Evolutionary conservation across 2,888 invertebrate genomes (phyloP).

Genomic region (Cerceris ruficornis): DNA sequence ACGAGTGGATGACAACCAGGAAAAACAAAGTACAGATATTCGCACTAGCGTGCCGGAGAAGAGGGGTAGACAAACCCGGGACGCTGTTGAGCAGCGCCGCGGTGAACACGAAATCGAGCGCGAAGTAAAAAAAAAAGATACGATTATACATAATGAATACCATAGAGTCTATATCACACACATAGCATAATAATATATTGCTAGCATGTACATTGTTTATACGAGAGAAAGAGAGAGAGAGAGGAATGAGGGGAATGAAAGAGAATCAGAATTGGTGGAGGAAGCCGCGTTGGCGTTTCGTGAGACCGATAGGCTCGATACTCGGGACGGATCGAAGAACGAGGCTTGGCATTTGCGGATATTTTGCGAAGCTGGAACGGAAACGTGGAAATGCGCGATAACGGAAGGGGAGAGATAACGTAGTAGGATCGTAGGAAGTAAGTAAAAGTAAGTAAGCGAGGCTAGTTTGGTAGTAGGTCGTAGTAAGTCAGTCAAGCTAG

Average conservation of each 20-base stretch:
- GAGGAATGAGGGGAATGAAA: slow-evolving; percentile 24
- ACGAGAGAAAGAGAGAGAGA: slow-evolving; percentile 62
- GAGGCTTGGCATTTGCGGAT: slow-evolving; percentile 49
- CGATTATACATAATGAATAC: slow-evolving; percentile 78
- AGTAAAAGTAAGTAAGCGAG: slow-evolving; percentile 69
- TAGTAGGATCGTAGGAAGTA: slow-evolving; percentile 62
- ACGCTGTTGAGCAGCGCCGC: slow-evolving; percentile 79
- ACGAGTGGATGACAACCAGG: background rate
- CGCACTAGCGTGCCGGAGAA: slow-evolving; percentile 3
- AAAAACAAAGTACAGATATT: slow-evolving; percentile 13
- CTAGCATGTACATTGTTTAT: slow-evolving; percentile 81
- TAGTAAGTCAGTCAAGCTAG: slow-evolving; percentile 77
- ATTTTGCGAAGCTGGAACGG: slow-evolving; percentile 30
- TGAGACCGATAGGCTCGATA: slow-evolving; percentile 9
- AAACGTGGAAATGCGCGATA: slow-evolving; percentile 14
- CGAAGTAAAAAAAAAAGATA: slow-evolving; percentile 65
- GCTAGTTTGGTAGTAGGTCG: slow-evolving; percentile 69
- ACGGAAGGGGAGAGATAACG: slow-evolving; percentile 2
- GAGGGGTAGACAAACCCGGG: slow-evolving; percentile 33
- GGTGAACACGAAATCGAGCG: slow-evolving; percentile 62
- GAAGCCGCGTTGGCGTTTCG: slow-evolving; percentile 19
- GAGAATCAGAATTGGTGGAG: slow-evolving; percentile 7
- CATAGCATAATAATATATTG: slow-evolving; percentile 82
- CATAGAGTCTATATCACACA: slow-evolving; percentile 81
- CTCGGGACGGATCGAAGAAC: slow-evolving; percentile 23